Evolutionary conservation across 2,113 vertebrate genomes (phyloP), one percentile per base, ranked within the genome.

Genomic region (Pygoscelis adeliae): DNA sequence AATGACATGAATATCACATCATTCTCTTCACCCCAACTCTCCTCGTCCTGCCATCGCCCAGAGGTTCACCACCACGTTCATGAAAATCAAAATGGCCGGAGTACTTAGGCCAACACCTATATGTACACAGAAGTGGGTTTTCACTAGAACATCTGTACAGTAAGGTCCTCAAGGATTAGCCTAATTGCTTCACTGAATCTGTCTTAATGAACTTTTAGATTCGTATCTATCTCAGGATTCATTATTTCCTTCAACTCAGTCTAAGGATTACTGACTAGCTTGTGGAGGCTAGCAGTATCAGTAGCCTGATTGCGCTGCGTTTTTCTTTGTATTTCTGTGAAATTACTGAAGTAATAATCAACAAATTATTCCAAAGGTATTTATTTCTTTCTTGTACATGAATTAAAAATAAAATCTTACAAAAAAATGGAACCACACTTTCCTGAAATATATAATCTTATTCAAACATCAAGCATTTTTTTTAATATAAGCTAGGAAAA

Each of bases 401-500:
- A 89, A 74, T 84, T 50, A 87, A 91, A 91, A 92, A 77, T 19
- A 85, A 65, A 87, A 69, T 58, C 12, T 69, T 52, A 82, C 21
- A 7, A 42, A 86, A 78, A 88, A 55, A 67, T 15, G 5, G 7
- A 92, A 72, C 0, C 2, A 47, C 6, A 42, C 5, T 78, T 88
- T 55, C 78, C 20, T 72, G 38, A 93, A 76, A 93, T 83, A 80
- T 4, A 91, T 9, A 1, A 59, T 74, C 47, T 67, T 63, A 89
- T 69, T 91, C 18, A 69, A 56, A 82, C 3, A 81, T 50, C 11
- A 85, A 82, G 12, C 0, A 1, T 56, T 82, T 95, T 86, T 87
- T 47, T 59, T 15, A 49, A 85, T 46, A 13, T 25, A 87, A 87
- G 20, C 10, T 94, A 95, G 44, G 96, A 96, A 96, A 95, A 87